Evolutionary conservation across 1,140 invertebrate species (phyloP).

Genomic region (Platyura marginata): DNA sequence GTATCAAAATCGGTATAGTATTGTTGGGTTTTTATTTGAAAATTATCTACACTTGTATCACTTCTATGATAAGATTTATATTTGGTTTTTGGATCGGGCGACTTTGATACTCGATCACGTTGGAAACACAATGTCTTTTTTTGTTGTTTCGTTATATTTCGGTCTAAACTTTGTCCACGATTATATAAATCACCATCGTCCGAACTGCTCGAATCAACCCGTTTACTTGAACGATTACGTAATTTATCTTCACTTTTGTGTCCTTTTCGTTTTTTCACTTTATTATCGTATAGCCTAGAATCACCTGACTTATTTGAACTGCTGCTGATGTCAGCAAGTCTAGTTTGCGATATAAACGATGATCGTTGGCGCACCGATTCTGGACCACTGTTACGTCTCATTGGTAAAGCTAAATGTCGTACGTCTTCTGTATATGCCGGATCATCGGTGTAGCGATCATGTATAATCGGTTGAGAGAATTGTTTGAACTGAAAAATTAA

Average conservation of each 20-base stretch:
- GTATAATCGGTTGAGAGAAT: constrained; percentile 13
- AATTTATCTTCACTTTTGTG: constrained; percentile 2
- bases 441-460: constrained; percentile 17
- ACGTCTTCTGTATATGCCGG: constrained; percentile 24
- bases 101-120: not conserved
- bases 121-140: not conserved
- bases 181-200: constrained; percentile 9
- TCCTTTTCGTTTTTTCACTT: not conserved
- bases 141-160: constrained; percentile 3
- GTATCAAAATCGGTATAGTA: not conserved
- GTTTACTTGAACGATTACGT: too few species aligned
- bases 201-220: constrained; percentile 15
- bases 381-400: constrained; percentile 19
- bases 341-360: not conserved
- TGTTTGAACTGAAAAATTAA: constrained; percentile 13
- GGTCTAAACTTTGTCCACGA: constrained; percentile 17
- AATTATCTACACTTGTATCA: not conserved
- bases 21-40: not conserved
- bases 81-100: not conserved
- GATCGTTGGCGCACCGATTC: constrained; percentile 4
- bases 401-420: constrained; percentile 20
- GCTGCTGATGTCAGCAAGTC: too few species aligned
- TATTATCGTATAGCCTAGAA: too few species aligned
- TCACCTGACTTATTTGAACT: too few species aligned
- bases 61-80: not conserved